Percentiles rank a stretch among this genome's conserved stretches.
Conservation (phyloP, 1,140 invertebrate genomes). For the Archivesica marissinica region DNA sequence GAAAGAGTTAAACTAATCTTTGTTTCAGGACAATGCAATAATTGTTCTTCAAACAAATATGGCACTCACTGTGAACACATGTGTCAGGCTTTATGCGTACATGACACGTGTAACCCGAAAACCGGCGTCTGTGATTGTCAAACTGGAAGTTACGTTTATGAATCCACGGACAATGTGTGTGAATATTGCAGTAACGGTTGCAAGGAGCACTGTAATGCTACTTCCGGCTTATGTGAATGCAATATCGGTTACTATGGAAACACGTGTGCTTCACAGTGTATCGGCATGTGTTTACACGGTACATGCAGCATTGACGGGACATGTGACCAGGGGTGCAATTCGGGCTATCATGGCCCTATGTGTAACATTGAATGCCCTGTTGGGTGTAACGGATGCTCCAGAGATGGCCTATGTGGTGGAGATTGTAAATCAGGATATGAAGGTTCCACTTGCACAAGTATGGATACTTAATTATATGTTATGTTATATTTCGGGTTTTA, state of each 20-base stretch:
- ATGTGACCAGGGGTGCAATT: background rate
- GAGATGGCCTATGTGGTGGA: background rate
- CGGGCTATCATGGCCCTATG: background rate
- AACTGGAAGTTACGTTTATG: background rate
- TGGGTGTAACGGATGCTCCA: background rate
- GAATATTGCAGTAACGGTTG: background rate
- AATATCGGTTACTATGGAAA: slow-evolving; percentile 7
- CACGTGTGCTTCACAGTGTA: background rate
- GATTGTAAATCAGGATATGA: slow-evolving; percentile 23
- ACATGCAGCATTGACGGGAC: background rate
- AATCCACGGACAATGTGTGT: background rate
- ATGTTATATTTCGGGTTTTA: background rate
- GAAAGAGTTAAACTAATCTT: too few relatives aligned
- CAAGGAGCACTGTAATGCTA: background rate
- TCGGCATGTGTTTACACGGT: background rate
- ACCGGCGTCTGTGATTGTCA: background rate
- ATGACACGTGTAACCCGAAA: background rate
- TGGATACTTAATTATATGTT: background rate
- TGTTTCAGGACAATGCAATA: slow-evolving; percentile 6
- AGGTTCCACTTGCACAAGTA: slow-evolving; percentile 3
- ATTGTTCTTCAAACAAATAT: background rate
- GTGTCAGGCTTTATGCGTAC: background rate
- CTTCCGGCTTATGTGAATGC: background rate
- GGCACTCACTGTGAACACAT: background rate
- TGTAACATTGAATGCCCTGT: background rate